phyloP scores from a whole-genome alignment of 2,113 vertebrate genomes.

The Hyaena hyaena region DNA sequence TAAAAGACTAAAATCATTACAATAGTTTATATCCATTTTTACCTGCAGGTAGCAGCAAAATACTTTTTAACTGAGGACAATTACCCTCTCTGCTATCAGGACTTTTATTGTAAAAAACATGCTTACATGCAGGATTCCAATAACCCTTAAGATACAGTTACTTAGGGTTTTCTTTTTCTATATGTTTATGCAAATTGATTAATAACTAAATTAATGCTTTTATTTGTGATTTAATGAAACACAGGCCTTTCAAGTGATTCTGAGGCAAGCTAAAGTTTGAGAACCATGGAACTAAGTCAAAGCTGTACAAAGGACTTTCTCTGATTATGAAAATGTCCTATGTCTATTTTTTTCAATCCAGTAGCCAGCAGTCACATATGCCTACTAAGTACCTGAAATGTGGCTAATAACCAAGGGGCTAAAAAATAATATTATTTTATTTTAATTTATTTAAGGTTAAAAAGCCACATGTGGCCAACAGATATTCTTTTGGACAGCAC shows the following conservation, averaged over 20 bases:
- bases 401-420: not conserved
- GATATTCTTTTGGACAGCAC: not conserved
- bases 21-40: conserved; percentile 51
- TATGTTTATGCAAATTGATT: not conserved
- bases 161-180: not conserved
- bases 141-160: not conserved
- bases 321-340: not conserved
- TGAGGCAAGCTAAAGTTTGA: not conserved
- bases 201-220: not conserved
- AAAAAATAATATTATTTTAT: not conserved
- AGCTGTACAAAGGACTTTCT: not conserved
- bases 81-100: not conserved
- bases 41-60: conserved; percentile 73
- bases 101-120: not conserved
- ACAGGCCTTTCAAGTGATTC: not conserved
- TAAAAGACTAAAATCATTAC: not conserved
- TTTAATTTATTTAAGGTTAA: not conserved
- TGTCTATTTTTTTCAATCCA: not conserved
- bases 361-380: not conserved
- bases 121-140: not conserved
- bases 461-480: not conserved
- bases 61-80: conserved; percentile 33
- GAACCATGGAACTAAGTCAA: not conserved
- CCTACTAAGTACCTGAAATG: not conserved
- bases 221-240: not conserved